Conservation (phyloP, 2,113 vertebrate species). For the Malurus melanocephalus region DNA sequence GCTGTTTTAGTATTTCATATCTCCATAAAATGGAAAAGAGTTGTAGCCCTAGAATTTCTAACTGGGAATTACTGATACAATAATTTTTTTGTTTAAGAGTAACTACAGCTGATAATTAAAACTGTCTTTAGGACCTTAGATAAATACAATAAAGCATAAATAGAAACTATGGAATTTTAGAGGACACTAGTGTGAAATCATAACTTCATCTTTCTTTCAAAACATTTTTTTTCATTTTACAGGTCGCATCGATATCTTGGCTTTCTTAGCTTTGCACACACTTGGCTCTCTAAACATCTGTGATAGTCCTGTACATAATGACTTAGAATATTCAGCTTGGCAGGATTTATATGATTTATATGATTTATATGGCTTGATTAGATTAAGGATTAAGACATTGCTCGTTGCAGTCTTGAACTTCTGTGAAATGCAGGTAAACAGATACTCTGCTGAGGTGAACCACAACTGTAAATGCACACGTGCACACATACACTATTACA, state of each 20-base stretch:
- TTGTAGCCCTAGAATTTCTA: background rate
- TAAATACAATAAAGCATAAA: background rate
- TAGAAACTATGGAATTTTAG: background rate
- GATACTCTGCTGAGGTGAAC: background rate
- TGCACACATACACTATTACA: rapidly evolving
- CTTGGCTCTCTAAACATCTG: background rate
- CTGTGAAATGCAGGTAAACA: background rate
- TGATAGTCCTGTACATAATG: background rate
- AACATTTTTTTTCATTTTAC: background rate
- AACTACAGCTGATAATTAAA: background rate
- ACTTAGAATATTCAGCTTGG: background rate
- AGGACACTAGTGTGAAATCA: background rate
- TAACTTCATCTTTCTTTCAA: background rate
- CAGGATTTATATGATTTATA: background rate
- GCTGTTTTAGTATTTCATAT: background rate
- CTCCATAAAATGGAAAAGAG: background rate
- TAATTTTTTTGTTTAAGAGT: background rate
- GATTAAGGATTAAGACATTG: background rate
- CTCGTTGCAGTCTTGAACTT: background rate
- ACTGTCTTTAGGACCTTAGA: background rate
- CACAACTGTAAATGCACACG: background rate
- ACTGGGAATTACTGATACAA: background rate
- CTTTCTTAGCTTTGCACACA: background rate
- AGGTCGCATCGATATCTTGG: background rate
- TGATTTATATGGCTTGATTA: background rate